Evolutionary conservation across 2,113 vertebrate species (phyloP).

Genomic region (Diglossa brunneiventris): DNA sequence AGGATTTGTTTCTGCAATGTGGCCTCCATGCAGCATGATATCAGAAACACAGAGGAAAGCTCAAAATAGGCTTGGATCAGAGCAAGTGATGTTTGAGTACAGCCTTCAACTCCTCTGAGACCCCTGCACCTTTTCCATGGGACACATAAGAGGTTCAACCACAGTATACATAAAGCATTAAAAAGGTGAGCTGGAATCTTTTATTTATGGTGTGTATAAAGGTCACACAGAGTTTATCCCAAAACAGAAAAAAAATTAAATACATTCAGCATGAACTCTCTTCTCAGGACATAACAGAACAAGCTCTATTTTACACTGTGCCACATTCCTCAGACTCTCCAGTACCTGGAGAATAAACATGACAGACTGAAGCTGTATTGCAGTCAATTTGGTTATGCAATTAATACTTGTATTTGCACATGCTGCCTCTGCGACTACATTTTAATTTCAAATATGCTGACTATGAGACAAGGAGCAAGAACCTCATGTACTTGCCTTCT

Average conservation of each 20-base stretch:
- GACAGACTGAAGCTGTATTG: not conserved
- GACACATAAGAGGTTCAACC: not conserved
- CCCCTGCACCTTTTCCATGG: not conserved
- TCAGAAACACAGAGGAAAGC: not conserved
- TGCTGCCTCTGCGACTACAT: not conserved
- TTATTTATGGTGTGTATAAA: not conserved
- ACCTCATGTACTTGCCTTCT: not conserved
- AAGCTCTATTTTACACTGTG: not conserved
- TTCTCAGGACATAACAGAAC: not conserved
- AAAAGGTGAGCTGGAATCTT: not conserved
- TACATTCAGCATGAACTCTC: not conserved
- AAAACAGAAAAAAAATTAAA: not conserved
- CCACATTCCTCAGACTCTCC: not conserved
- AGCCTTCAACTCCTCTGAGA: not conserved
- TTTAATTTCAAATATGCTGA: conserved; percentile 23
- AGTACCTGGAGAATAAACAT: not conserved
- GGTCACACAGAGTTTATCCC: not conserved
- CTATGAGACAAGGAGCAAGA: not conserved
- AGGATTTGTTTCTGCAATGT: not conserved
- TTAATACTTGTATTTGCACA: not conserved
- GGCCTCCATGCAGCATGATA: not conserved
- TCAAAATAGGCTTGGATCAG: not conserved
- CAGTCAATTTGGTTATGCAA: not conserved
- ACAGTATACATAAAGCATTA: not conserved
- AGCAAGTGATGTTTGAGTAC: not conserved